These are phyloP conservation scores for Drosophila repleta DNA, from an alignment of 1,140 invertebrate genomes.

Conservation along the genomic window DNA sequence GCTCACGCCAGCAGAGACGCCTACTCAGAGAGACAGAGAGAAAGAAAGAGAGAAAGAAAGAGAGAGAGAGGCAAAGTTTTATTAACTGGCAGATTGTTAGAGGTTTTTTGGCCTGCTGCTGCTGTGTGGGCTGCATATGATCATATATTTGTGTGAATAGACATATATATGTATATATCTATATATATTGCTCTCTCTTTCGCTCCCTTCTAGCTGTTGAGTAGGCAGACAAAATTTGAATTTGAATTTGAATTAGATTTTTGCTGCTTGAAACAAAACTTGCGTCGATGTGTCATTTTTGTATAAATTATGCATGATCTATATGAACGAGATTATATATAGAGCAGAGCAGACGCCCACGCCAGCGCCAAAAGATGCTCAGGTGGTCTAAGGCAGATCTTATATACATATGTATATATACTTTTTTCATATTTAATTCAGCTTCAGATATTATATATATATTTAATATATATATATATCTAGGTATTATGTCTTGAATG, in stretches of 20 bases:
- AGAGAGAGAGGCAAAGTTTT: conserved; percentile 21
- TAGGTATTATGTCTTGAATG: neutral
- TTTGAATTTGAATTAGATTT: conserved; percentile 34
- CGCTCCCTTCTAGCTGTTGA: neutral
- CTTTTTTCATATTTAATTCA: neutral
- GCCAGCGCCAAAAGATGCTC: conserved; percentile 2
- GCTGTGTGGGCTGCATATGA: conserved; percentile 37
- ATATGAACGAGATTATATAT: conserved; percentile 19
- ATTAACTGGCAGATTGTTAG: conserved; percentile 31
- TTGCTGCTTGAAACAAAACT: conserved; percentile 11
- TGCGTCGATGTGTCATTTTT: conserved; percentile 32
- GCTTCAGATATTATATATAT: neutral
- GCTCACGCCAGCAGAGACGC: conserved; percentile 29
- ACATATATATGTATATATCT: neutral
- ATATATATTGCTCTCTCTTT: neutral
- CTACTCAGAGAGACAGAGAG: conserved; percentile 15
- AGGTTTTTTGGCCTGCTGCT: conserved; percentile 25
- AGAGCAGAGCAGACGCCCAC: conserved; percentile 26
- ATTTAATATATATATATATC: neutral
- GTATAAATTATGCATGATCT: conserved; percentile 31
- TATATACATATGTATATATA: too few relatives aligned
- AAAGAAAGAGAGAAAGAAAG: neutral
- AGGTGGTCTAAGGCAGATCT: conserved; percentile 16
- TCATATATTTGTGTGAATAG: conserved; percentile 9
- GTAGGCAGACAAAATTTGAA: conserved; percentile 18